Evolutionary conservation across 2,797 vertebrate species (phyloP).

Genomic region (Sphaeramia orbicularis): DNA sequence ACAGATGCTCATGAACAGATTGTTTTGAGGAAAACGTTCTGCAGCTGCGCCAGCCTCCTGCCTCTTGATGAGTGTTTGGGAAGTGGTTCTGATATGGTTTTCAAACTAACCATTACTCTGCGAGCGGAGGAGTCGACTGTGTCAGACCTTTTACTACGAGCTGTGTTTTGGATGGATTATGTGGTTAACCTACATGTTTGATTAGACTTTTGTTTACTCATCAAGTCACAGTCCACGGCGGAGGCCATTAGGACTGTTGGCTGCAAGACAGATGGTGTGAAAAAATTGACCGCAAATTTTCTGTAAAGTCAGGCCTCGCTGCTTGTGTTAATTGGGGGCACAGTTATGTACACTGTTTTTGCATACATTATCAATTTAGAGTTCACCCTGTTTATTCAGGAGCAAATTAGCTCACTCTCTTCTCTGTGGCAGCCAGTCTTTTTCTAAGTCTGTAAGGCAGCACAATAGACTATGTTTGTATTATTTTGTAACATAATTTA

Average conservation of each 20-base stretch:
- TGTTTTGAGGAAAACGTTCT: neutral
- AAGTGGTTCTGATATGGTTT: neutral
- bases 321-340: slow-evolving; percentile 64
- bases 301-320: slow-evolving; percentile 49
- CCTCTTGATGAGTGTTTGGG: neutral
- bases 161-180: slow-evolving; percentile 1
- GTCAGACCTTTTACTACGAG: slow-evolving; percentile 3
- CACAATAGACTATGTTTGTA: slow-evolving; percentile 16
- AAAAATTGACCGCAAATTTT: slow-evolving; percentile 27
- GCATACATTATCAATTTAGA: slow-evolving; percentile 47
- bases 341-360: slow-evolving; percentile 20
- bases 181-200: slow-evolving; percentile 30
- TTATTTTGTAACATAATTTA: slow-evolving; percentile 30
- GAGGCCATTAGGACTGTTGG: slow-evolving; percentile 15
- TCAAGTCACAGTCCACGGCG: slow-evolving; percentile 15
- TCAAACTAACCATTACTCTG: neutral
- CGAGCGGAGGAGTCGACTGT: neutral
- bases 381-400: slow-evolving; percentile 42
- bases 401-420: slow-evolving; percentile 35
- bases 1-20: slow-evolving; percentile 2
- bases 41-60: neutral
- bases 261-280: slow-evolving; percentile 17
- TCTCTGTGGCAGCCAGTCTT: neutral
- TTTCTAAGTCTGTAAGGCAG: neutral
- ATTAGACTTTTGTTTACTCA: slow-evolving; percentile 36